Conservation (phyloP, 2,888 invertebrate species). For the Mesoligia furuncula region DNA sequence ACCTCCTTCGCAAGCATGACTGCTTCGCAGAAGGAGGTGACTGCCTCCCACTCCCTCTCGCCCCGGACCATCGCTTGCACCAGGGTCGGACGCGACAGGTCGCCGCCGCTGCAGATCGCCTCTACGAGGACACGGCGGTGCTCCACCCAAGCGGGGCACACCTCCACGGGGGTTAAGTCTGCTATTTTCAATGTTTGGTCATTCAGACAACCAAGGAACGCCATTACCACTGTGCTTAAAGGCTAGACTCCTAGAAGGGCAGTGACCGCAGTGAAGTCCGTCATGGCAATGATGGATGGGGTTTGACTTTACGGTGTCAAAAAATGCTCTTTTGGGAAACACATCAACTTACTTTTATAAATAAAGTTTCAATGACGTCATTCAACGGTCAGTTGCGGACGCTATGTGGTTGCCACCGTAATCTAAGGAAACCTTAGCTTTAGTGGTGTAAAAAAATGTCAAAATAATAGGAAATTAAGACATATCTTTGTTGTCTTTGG, state of each 20-base stretch:
- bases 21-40: no score
- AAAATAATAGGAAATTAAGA: neutral
- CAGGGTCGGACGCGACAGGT: no score
- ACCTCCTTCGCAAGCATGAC: no score
- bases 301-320: neutral
- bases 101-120: no score
- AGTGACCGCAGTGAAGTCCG: neutral
- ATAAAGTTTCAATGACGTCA: neutral
- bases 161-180: neutral
- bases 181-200: neutral
- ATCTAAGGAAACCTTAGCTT: neutral
- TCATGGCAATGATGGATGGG: neutral
- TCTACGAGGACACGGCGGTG: no score
- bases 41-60: no score
- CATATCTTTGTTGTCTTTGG: neutral
- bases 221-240: neutral
- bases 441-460: neutral
- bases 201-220: neutral
- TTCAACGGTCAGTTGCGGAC: no score
- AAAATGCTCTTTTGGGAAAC: neutral
- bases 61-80: no score
- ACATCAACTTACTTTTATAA: neutral
- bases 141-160: no score
- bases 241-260: neutral
- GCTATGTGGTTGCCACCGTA: no score